Evolutionary conservation across 2,113 vertebrate species (phyloP).

Genomic region (Pteropus alecto): DNA sequence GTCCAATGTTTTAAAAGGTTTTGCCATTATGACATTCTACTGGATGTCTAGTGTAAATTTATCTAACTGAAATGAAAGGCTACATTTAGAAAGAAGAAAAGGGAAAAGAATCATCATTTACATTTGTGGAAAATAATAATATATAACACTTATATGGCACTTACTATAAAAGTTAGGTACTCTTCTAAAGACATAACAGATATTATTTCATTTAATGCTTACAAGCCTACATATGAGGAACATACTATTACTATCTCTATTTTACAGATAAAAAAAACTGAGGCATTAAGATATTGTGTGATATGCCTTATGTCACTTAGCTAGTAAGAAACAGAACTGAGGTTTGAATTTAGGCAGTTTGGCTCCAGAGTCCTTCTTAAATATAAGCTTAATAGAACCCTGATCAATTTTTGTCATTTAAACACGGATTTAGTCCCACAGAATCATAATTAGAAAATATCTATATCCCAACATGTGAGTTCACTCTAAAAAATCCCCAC

Average conservation of each 20-base stretch:
- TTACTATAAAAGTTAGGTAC: background rate
- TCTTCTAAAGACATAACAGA: background rate
- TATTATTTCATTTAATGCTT: slow-evolving; percentile 4
- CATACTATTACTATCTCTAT: background rate
- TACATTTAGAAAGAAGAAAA: slow-evolving; percentile 6
- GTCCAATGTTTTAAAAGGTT: background rate
- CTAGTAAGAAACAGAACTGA: background rate
- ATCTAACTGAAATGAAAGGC: background rate
- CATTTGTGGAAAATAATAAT: slow-evolving; percentile 12
- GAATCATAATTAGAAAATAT: slow-evolving; percentile 16
- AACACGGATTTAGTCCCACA: background rate
- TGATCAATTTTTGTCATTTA: background rate
- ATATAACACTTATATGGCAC: background rate
- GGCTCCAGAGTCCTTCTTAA: background rate
- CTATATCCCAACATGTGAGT: background rate
- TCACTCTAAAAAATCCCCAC: background rate
- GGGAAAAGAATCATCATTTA: background rate
- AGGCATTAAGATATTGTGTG: background rate
- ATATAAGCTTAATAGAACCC: slow-evolving; percentile 18
- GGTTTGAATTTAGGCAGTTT: background rate
- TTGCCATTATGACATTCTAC: background rate
- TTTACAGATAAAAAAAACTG: background rate
- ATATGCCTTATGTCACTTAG: background rate
- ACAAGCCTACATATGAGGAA: background rate
- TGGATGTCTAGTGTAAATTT: background rate